phyloP scores from a whole-genome alignment of 35 echinoderm and acorn worm genomes.

The Lytechinus pictus region DNA sequence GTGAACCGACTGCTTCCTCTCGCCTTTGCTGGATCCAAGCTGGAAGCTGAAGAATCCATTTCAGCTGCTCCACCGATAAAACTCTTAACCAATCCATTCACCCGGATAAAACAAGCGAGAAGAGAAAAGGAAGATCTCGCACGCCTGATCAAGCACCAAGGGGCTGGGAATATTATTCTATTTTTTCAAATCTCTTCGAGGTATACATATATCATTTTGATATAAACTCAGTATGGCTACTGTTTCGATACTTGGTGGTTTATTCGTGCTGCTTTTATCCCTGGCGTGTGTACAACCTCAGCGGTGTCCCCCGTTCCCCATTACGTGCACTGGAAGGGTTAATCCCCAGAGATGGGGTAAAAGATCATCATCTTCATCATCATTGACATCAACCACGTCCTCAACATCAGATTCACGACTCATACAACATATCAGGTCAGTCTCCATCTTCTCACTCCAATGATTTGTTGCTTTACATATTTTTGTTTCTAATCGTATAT shows the following conservation, averaged over 20 bases:
- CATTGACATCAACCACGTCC: not conserved
- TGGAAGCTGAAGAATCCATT: not conserved
- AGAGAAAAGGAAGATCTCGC: not conserved
- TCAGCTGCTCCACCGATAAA: not conserved
- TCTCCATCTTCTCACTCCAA: not conserved
- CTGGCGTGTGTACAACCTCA: conserved; percentile 8
- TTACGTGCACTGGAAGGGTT: not conserved
- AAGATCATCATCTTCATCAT: not conserved
- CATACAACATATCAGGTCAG: conserved; percentile 1
- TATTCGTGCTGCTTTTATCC: not conserved
- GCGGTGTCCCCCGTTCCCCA: not conserved
- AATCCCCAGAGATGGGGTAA: not conserved
- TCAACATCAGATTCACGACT: not conserved
- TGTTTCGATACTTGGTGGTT: not conserved
- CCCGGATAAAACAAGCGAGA: not conserved
- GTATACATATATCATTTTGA: not conserved
- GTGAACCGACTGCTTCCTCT: not conserved
- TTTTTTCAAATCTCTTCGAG: not conserved
- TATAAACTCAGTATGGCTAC: not conserved
- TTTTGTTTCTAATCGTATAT: no score
- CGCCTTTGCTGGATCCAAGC: not conserved
- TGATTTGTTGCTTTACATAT: no score
- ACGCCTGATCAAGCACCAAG: not conserved
- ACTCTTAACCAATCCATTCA: conserved; percentile 12
- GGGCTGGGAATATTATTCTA: not conserved